Evolutionary conservation across 1,140 invertebrate genomes (phyloP), one percentile per base, ranked within the genome.

Genomic region (Zeugodacus cucurbitae): DNA sequence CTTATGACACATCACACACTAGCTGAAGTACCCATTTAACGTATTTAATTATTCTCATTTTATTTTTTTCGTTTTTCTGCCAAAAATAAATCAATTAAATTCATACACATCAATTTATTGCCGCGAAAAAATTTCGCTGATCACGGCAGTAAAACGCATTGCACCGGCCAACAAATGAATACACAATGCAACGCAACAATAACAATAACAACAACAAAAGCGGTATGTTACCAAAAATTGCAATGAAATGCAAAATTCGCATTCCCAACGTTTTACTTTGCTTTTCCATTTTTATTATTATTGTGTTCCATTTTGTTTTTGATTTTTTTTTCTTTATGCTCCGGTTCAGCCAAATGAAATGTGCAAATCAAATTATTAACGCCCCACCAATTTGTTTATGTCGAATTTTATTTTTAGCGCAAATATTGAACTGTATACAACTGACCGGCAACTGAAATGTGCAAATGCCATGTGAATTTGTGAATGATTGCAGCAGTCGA

Each of bases 331-430:
- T 41, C 17, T 41, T n/a, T 82, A 48, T 37, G 74, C n/a, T 44
- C 5, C 41, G 41, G 2, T 26, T 44, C 41, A 44, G 8, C 26
- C 74, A 48, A 82, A 48, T 54, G 74, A 82, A 82, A 48, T 82
- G 74, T 82, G 41, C 34, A 82, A 82, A 82, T 82, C 74, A 82
- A 82, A 82, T 82, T 82, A 82, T 82, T 82, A 48, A 82, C 74
- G 74, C 22, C 20, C 74, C 74, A 82, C 34, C 74, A 34, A 48
- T 48, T 82, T 82, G 74, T 82, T 82, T 82, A 82, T 29, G 74
- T 37, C n/a, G 74, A 44, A 29, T 54, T 82, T 82, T 82, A 82
- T 82, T 82, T 82, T 82, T 82, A 48, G 41, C 74, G 41, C 26
- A 74, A n/a, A 74, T 74, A 74, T 74, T 41, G 70, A 37, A 74